A percentile compares a stretch with the other conserved stretches of the same genome.
These are phyloP conservation scores for Sipunculus nudus DNA, from an alignment of 2,888 invertebrate genomes.

Conservation along the genomic window DNA sequence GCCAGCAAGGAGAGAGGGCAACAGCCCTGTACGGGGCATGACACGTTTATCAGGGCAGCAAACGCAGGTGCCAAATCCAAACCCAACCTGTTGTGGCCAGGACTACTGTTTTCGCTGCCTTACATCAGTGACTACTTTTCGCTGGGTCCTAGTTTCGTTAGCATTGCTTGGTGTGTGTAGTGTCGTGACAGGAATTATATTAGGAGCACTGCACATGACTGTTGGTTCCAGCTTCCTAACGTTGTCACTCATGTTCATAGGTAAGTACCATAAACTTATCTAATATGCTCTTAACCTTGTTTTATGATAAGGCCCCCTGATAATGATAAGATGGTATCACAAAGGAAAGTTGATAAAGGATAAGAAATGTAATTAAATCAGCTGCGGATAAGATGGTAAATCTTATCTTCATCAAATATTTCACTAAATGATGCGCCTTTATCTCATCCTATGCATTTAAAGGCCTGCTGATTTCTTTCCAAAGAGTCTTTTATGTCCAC, in stretches of 20 bases:
- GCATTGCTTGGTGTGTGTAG: conserved; percentile 62
- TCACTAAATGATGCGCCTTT: too few species aligned
- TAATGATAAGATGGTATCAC: too few species aligned
- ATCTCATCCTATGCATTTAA: too few species aligned
- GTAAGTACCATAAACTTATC: conserved; percentile 46
- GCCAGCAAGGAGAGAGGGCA: not conserved
- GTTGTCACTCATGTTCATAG: conserved; percentile 64
- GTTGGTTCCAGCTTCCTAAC: conserved; percentile 59
- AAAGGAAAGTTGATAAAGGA: too few species aligned
- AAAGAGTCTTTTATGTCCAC: too few species aligned
- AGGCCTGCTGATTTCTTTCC: too few species aligned
- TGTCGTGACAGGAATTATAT: conserved; percentile 61
- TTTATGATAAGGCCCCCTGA: too few species aligned
- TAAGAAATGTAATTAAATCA: too few species aligned
- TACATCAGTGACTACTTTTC: conserved; percentile 57
- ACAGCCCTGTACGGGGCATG: conserved; percentile 3
- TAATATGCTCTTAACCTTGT: too few species aligned
- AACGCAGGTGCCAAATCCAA: not conserved
- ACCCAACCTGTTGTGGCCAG: conserved; percentile 21
- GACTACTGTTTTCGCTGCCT: conserved; percentile 52
- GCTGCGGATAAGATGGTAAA: too few species aligned
- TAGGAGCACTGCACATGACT: conserved; percentile 58
- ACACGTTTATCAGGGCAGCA: not conserved
- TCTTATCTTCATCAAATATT: too few species aligned
- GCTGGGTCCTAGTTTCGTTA: conserved; percentile 61